Evolutionary conservation across 2,888 invertebrate genomes (phyloP).

Genomic region (Molorchus minor): DNA sequence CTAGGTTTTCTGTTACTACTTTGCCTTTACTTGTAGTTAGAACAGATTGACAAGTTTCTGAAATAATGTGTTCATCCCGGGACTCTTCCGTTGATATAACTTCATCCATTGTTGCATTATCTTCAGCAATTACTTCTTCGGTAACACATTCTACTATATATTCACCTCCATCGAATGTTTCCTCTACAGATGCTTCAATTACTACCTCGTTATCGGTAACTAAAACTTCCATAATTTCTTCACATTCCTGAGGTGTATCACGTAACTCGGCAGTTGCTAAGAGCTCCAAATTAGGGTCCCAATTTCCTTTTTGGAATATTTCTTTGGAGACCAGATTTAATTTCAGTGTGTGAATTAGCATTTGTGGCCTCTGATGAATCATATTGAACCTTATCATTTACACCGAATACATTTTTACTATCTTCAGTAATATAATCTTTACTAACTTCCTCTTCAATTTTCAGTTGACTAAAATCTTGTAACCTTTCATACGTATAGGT

Average conservation of each 20-base stretch:
- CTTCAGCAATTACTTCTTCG: slow-evolving; percentile 39
- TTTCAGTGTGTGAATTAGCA: no score
- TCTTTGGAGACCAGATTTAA: no score
- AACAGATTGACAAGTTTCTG: slow-evolving; percentile 1
- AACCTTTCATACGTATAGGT: no score
- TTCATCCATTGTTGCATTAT: slow-evolving; percentile 12
- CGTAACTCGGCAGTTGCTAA: no score
- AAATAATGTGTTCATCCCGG: background rate
- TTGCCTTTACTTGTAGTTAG: background rate
- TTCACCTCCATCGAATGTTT: slow-evolving; percentile 33
- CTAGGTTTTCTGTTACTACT: slow-evolving; percentile 7
- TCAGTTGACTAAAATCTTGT: background rate
- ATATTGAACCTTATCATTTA: no score
- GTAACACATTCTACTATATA: slow-evolving; percentile 50
- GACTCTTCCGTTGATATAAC: background rate
- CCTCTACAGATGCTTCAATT: slow-evolving; percentile 34
- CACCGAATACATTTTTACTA: background rate
- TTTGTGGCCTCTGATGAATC: no score
- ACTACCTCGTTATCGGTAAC: slow-evolving; percentile 14
- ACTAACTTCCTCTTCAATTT: background rate
- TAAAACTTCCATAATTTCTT: slow-evolving; percentile 7
- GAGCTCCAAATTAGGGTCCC: no score
- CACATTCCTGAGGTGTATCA: no score
- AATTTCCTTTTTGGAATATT: no score
- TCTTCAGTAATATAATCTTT: background rate